These are phyloP conservation scores for Mus pahari DNA, from an alignment of 2,113 vertebrate species.

Conservation along the genomic window DNA sequence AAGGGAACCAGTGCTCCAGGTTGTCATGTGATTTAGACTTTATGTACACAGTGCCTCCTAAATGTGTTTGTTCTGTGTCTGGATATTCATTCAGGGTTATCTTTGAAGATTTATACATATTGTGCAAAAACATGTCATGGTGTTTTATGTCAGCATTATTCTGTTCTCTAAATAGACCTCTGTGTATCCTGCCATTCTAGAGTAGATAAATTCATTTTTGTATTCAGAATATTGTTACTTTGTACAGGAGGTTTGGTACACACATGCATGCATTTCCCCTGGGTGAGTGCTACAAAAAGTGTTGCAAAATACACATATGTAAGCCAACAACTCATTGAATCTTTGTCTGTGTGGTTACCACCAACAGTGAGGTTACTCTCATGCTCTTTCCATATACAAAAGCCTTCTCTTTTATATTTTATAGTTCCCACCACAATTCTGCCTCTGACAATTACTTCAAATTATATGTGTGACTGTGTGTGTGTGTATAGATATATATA, in stretches of 20 bases:
- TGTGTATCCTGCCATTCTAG: not conserved
- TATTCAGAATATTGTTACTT: conserved; percentile 30
- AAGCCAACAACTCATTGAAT: not conserved
- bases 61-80: not conserved
- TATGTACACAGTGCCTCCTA: not conserved
- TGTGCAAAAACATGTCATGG: not conserved
- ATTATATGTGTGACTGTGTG: not conserved
- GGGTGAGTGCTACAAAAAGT: not conserved
- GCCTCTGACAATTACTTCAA: not conserved
- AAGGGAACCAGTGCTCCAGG: not conserved
- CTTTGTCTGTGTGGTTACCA: not conserved
- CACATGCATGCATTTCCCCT: not conserved
- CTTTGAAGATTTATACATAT: conserved; percentile 25
- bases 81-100: conserved; percentile 24
- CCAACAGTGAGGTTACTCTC: not conserved
- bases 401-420: not conserved
- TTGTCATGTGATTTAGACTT: not conserved
- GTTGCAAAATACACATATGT: not conserved
- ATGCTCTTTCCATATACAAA: not conserved
- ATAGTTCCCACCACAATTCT: not conserved
- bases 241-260: not conserved
- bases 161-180: not conserved
- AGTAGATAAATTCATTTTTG: not conserved
- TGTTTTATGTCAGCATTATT: conserved; percentile 43
- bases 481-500: too few species aligned